Base-by-base conservation (phyloP, 2,888 invertebrate genomes). In the Cepaea hortensis region DNA sequence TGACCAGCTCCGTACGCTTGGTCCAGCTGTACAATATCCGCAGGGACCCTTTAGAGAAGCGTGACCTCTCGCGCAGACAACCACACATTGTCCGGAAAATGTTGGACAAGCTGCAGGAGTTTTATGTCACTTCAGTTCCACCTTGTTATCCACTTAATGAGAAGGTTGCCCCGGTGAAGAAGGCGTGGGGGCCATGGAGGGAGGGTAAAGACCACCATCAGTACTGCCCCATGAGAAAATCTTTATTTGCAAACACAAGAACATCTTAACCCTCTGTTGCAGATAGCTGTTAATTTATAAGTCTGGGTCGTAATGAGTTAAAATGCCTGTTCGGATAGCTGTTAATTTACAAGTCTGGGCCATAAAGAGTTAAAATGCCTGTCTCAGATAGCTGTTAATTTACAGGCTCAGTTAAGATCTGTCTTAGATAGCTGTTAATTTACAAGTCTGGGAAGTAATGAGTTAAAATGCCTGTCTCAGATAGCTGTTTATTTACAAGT, bases 161-260 rank as follows among this genome's bases (percentile, higher is more conserved):
- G 20, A 55, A 61, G 3, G 75, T 84, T 11, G 6, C 46, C 15
- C 83, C 83, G 48, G 35, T 35, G 2, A 48, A 77, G 23, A 70
- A 65, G 13, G 84, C 79, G 0, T 84, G 84, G 84, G 84, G 84
- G 3, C 84, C 84, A n/a, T 84, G 84, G 84, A 84, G 46, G n/a
- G 55, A 82, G 3, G 77, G 77, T 9, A n/a, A 61, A 9, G 61
- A 13, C 9, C 55, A 77, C 61, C n/a, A 77, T 55, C 55, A 77
- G 3, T 5, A 23, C 9, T 77, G 77, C 18, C 61, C 76, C 9
- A 4, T 50, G 18, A 15, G 48, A 15, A 76, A 50, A 18, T 23
- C 50, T 4, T 50, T 20, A 20, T 18, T 68, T 9, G 68, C 68
- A 68, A 68, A 68, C 68, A 68, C 20, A 5, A 68, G 68, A 68